phyloP scores from a whole-genome alignment of 2,888 invertebrate genomes.

The Drosophila villosipedis region DNA sequence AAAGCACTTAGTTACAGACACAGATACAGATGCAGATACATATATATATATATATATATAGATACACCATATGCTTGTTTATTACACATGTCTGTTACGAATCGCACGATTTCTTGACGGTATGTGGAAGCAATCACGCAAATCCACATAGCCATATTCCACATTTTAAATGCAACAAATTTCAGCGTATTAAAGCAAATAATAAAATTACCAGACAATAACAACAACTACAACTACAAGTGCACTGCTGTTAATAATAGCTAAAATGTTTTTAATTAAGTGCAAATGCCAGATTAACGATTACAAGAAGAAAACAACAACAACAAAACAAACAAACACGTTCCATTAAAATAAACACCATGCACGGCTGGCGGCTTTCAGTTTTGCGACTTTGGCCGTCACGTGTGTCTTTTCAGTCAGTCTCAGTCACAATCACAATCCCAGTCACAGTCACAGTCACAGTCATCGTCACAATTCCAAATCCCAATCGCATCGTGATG shows the following conservation, averaged over 20 bases:
- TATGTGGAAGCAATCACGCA: slow-evolving; percentile 73
- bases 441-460: slow-evolving; percentile 14
- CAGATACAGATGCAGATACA: not conserved
- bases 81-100: slow-evolving; percentile 22
- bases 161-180: slow-evolving; percentile 58
- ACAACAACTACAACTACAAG: slow-evolving; percentile 24
- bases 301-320: slow-evolving; percentile 73
- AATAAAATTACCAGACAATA: slow-evolving; percentile 41
- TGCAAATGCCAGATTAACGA: slow-evolving; percentile 81
- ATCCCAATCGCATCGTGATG: slow-evolving; percentile 41
- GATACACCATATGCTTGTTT: slow-evolving; percentile 1
- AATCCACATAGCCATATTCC: slow-evolving; percentile 57
- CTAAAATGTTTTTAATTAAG: slow-evolving; percentile 80
- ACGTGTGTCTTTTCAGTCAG: slow-evolving; percentile 46
- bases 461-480: slow-evolving; percentile 8
- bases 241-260: slow-evolving; percentile 70
- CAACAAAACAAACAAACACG: slow-evolving; percentile 66
- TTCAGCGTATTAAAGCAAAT: slow-evolving; percentile 42
- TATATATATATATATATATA: not conserved
- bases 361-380: slow-evolving; percentile 46
- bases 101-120: slow-evolving; percentile 55
- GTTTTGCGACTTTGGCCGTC: slow-evolving; percentile 31
- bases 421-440: slow-evolving; percentile 18
- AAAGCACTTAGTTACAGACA: slow-evolving; percentile 41
- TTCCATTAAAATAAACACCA: slow-evolving; percentile 68